Evolutionary conservation across 2,888 invertebrate genomes (phyloP).

Genomic region (Hyppa rectilinea): DNA sequence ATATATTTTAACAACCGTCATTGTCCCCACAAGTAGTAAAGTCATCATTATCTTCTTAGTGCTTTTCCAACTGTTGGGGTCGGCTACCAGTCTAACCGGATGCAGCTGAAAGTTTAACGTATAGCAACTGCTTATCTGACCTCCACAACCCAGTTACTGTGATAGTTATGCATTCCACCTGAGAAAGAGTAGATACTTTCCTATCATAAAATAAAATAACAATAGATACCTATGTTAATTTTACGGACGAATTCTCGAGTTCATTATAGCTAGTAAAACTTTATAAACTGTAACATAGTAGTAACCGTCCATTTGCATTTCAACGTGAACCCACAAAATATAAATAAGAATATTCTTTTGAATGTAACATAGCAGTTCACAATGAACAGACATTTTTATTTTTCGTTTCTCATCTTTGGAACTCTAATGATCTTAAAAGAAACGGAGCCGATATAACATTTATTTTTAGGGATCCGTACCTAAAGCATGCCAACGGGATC

Average conservation of each 20-base stretch:
- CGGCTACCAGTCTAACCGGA: too few species aligned
- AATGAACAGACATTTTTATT: slow-evolving; percentile 79
- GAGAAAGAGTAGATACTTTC: too few species aligned
- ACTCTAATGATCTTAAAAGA: slow-evolving; percentile 89
- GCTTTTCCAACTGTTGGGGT: too few species aligned
- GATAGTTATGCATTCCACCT: too few species aligned
- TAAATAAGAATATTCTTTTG: slow-evolving; percentile 58
- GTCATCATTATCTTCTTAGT: too few species aligned
- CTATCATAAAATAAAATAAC: not conserved
- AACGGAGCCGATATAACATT: slow-evolving; percentile 82
- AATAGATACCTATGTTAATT: not conserved
- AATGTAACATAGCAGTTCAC: slow-evolving; percentile 71
- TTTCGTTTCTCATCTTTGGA: slow-evolving; percentile 83
- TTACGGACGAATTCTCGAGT: not conserved
- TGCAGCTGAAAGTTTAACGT: too few species aligned
- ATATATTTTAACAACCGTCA: not conserved
- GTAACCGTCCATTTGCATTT: slow-evolving; percentile 21
- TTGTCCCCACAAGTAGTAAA: too few species aligned
- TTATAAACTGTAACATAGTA: slow-evolving; percentile 1
- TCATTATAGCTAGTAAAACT: not conserved
- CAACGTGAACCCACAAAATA: slow-evolving; percentile 38
- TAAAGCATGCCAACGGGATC: not conserved
- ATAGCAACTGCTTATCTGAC: too few species aligned
- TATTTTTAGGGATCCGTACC: slow-evolving; percentile 59
- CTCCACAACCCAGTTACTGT: too few species aligned